Percentiles rank a stretch among this genome's conserved stretches.
Conservation (phyloP, 2,797 vertebrate genomes). For the Miichthys miiuy region DNA sequence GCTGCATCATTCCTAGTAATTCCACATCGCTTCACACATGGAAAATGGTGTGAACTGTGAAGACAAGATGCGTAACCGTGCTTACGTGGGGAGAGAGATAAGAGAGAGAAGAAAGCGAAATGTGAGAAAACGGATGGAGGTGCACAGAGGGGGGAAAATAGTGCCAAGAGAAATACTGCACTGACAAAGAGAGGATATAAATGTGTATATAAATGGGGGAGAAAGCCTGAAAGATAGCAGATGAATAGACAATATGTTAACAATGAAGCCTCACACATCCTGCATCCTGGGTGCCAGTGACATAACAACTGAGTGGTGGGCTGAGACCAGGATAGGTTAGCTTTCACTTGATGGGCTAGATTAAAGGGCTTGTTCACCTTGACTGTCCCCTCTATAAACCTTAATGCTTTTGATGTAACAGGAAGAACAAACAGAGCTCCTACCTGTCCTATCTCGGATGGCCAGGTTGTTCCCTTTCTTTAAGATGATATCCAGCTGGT, state of each 20-base stretch:
- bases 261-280: not conserved
- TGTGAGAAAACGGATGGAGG: not conserved
- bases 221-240: not conserved
- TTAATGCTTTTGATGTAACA: not conserved
- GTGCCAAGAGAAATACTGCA: not conserved
- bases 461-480: conserved; percentile 94
- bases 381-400: conserved; percentile 19
- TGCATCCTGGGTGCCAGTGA: not conserved
- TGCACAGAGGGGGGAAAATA: not conserved
- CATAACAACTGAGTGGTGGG: conserved; percentile 18
- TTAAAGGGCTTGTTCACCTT: not conserved
- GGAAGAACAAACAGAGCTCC: conserved; percentile 41
- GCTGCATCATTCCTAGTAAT: conserved; percentile 25
- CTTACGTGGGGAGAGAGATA: not conserved
- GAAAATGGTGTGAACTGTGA: conserved; percentile 22
- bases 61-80: conserved; percentile 1
- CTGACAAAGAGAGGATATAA: not conserved
- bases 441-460: conserved; percentile 95
- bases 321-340: not conserved
- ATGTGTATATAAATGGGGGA: not conserved
- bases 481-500: conserved; percentile 93
- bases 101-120: not conserved
- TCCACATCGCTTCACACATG: conserved; percentile 39
- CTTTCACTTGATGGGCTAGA: conserved; percentile 30
- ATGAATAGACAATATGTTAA: not conserved